These are phyloP conservation scores for Scytalopus superciliaris DNA, from an alignment of 2,113 vertebrate species.

Conservation along the genomic window DNA sequence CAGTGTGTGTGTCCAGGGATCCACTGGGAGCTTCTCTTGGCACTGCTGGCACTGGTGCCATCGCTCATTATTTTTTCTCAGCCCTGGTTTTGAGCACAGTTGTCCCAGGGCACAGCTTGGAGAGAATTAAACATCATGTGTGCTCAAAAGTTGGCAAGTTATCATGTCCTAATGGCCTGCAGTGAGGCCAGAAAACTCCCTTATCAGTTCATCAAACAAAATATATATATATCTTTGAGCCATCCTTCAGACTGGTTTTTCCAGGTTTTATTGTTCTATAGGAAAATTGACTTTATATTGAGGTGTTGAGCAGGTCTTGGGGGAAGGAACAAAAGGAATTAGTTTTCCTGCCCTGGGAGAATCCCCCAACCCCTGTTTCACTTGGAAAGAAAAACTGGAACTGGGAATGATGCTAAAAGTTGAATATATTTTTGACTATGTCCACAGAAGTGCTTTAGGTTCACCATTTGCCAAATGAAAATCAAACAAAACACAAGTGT, in stretches of 20 bases:
- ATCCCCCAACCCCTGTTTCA: background rate
- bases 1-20: too few relatives aligned
- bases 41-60: background rate
- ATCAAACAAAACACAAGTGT: background rate
- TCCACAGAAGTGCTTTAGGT: background rate
- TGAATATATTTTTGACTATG: background rate
- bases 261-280: background rate
- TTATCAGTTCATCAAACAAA: background rate
- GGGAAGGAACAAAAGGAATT: background rate
- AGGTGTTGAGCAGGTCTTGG: background rate
- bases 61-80: background rate
- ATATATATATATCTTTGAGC: accelerated
- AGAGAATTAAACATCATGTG: background rate
- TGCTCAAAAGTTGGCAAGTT: background rate
- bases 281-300: background rate
- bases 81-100: background rate
- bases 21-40: background rate
- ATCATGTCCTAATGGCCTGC: background rate
- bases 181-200: background rate
- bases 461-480: background rate
- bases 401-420: background rate
- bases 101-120: background rate
- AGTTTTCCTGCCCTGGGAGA: background rate
- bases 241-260: background rate
- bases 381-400: background rate